Conservation (phyloP, 1,140 invertebrate species). For the Streblospio benedicti region DNA sequence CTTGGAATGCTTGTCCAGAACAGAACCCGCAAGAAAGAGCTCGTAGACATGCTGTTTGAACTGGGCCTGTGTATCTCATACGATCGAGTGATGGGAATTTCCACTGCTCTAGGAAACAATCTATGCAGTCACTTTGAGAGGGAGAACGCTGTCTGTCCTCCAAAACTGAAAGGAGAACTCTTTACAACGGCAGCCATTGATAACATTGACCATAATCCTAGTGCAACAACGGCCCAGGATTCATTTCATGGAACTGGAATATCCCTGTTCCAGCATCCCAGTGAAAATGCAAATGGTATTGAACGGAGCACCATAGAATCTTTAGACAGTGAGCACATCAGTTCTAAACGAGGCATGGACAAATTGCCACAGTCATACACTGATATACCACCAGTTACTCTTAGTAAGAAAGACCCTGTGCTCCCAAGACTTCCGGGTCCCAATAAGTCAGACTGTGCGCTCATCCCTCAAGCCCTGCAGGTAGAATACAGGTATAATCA, state of each 20-base stretch:
- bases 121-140: constrained; percentile 8
- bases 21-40: constrained; percentile 9
- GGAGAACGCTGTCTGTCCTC: constrained; percentile 13
- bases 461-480: no score
- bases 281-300: no score
- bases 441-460: no score
- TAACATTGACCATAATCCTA: constrained; percentile 30
- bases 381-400: no score
- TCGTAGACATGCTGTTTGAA: constrained; percentile 12
- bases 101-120: constrained; percentile 1
- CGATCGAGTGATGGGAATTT: constrained; percentile 18
- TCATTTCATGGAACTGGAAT: constrained; percentile 28
- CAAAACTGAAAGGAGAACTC: constrained; percentile 2
- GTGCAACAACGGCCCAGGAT: constrained; percentile 19
- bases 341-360: no score
- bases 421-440: no score
- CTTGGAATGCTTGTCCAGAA: background rate
- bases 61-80: constrained; percentile 20
- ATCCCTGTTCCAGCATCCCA: constrained; percentile 24
- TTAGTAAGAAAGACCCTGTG: no score
- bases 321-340: no score
- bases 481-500: no score
- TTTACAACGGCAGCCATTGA: constrained; percentile 25
- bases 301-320: no score
- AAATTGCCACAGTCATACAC: no score